These are phyloP conservation scores for Parnassius smintheus DNA, from an alignment of 2,888 invertebrate species.

Conservation along the genomic window DNA sequence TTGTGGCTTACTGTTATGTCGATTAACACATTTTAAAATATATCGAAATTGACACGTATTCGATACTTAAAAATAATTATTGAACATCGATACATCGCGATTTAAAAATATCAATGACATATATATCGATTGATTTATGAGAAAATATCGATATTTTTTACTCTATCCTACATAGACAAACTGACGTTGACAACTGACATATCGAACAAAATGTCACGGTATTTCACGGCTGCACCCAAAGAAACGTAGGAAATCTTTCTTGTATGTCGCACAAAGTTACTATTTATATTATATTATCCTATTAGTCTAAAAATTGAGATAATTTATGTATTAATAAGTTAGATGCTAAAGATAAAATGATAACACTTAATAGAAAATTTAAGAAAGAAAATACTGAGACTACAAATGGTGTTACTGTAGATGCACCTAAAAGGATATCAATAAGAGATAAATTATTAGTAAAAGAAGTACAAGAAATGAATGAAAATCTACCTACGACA, in stretches of 20 bases:
- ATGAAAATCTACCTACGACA: slow-evolving; percentile 89
- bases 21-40: too few species aligned
- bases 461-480: slow-evolving; percentile 93
- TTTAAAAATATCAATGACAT: too few species aligned
- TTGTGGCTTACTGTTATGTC: too few species aligned
- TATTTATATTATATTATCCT: not conserved
- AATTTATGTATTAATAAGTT: slow-evolving; percentile 20
- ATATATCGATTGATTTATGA: too few species aligned
- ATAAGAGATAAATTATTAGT: slow-evolving; percentile 89
- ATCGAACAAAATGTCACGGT: not conserved
- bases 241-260: slow-evolving; percentile 4
- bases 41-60: too few species aligned
- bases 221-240: not conserved
- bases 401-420: slow-evolving; percentile 60
- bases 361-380: slow-evolving; percentile 86
- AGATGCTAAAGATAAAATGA: slow-evolving; percentile 73
- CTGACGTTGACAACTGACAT: slow-evolving; percentile 4
- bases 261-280: not conserved
- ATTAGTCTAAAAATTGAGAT: not conserved
- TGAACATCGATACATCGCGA: too few species aligned
- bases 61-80: too few species aligned
- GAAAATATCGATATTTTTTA: too few species aligned
- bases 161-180: too few species aligned
- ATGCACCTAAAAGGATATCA: slow-evolving; percentile 83
- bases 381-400: slow-evolving; percentile 82